Conservation (phyloP, 2,888 invertebrate species). For the Volucella zonaria region DNA sequence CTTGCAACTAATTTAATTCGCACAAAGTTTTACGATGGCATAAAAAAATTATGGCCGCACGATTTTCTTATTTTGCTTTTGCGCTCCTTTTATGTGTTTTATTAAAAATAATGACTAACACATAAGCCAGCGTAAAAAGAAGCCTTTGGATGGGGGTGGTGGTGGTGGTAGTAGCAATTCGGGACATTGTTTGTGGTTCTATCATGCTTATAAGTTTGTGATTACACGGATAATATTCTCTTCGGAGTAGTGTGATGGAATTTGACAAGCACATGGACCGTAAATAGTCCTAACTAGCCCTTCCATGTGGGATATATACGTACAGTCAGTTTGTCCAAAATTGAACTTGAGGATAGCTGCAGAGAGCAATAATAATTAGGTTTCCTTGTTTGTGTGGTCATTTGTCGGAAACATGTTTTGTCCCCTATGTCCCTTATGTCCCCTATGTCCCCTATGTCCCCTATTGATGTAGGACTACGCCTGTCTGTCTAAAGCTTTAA, state of each 20-base stretch:
- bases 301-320: too few relatives aligned
- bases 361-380: conserved; percentile 29
- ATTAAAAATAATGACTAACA: conserved; percentile 54
- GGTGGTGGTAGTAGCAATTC: background rate
- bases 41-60: conserved; percentile 45
- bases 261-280: conserved; percentile 39
- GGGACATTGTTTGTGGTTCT: conserved; percentile 22
- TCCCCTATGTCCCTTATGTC: background rate
- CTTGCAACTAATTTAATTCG: conserved; percentile 44
- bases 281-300: conserved; percentile 32
- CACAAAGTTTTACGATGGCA: conserved; percentile 42
- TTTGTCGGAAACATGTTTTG: conserved; percentile 37
- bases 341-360: background rate
- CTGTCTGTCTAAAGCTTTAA: too few relatives aligned
- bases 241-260: background rate
- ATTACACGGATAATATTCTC: conserved; percentile 16
- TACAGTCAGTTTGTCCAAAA: background rate
- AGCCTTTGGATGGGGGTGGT: background rate
- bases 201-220: conserved; percentile 3
- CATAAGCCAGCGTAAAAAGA: background rate
- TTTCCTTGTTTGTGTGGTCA: conserved; percentile 29
- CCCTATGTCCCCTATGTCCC: background rate
- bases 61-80: background rate
- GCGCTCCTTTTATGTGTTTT: background rate
- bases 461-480: too few relatives aligned